Base-by-base conservation (phyloP, 2,888 invertebrate species). In the Nephrocerus scutellatus region DNA sequence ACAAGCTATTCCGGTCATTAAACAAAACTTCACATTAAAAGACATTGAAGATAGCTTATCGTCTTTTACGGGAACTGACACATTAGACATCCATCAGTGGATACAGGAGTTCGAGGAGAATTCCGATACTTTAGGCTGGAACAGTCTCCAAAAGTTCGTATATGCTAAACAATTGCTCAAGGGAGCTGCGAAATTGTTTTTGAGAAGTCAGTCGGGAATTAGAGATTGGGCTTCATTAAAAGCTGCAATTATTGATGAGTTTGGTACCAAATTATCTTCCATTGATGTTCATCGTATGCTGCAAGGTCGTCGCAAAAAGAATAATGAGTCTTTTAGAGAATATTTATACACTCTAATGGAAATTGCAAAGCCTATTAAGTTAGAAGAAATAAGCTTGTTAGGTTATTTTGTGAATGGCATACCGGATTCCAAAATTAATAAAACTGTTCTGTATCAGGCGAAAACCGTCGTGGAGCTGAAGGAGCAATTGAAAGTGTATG, bases 381-480 rank as follows among this genome's bases (percentile, higher is more conserved):
- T 41, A 10, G 46, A 46, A 21, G 43, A 46, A 5, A 36, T 40
- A 39, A 46, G 41, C 19, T 15, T 38, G 5, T 36, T 43, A 6
- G 46, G 33, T 9, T 41, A 43, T 15, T 46, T 38, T 14, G 22
- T 30, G 9, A 28, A 42, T n/a, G 39, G 39, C 9, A 40, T 42
- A 9, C 43, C 36, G 1, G 41, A 43, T 19, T 31, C 41, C 2
- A 29, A 36, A n/a, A 34, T 28, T 3, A 43, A 39, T 20, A 44
- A 47, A 16, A 32, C 18, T 8, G 18, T 39, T 6, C 21, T 47
- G 2, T 42, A 40, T 29, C 42, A 42, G 13, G 36, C 41, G n/a
- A 36, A 10, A 10, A 33, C 42, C 15, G 18, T 44, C 14, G 31
- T 13, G 3, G 39, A 44, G 8, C 22, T 47, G 20, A 44, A 47